Evolutionary conservation across 2,888 invertebrate species (phyloP), one percentile per base, ranked within the genome.

Genomic region (Dimorphilus gyrociliatus): DNA sequence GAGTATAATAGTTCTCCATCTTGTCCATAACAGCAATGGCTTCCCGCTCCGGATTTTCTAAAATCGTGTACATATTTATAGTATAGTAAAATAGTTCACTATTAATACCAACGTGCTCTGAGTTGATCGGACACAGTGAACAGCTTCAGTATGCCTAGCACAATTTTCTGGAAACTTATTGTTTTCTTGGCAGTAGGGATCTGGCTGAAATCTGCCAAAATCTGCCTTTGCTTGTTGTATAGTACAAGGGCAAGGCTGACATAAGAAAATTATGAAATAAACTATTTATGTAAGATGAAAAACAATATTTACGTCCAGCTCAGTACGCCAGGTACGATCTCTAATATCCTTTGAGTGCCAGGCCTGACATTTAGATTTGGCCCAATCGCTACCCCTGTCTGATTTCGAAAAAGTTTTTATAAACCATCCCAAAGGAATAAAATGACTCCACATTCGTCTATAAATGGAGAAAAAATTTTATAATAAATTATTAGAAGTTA

Each of bases 11-110:
- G 69, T 62, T 75, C 81, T 2, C 78, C 76, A 46, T 81, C 78
- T 52, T 80, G 80, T 59, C 90, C 88, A 57, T 94, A 97, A 57
- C 94, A 97, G 50, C 94, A 97, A 54, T 92, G 88, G 54, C 92
- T 92, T 31, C 90, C 92, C 1, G 64, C 54, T 4, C 48, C 51
- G 3, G 23, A 24, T 3, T 16, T 7, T 7, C 44, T 45, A 30
- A 15, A 32, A 30, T 25, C 12, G 12, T n/a, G 8, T 8, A 10
- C n/a, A 21, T 21, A 21, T 10, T 10, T n/a, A 10, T n/a, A 21
- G 21, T 10, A 21, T 21, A 10, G 10, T 21, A 21, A 21, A 10
- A 10, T 21, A 21, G n/a, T 10, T 10, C 10, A 10, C 21, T n/a
- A 21, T 23, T 19, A 3, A 16, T 34, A 64, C 70, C 71, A 70